These are phyloP conservation scores for Drosophila mimetica DNA, from an alignment of 2,888 invertebrate genomes.

Conservation along the genomic window DNA sequence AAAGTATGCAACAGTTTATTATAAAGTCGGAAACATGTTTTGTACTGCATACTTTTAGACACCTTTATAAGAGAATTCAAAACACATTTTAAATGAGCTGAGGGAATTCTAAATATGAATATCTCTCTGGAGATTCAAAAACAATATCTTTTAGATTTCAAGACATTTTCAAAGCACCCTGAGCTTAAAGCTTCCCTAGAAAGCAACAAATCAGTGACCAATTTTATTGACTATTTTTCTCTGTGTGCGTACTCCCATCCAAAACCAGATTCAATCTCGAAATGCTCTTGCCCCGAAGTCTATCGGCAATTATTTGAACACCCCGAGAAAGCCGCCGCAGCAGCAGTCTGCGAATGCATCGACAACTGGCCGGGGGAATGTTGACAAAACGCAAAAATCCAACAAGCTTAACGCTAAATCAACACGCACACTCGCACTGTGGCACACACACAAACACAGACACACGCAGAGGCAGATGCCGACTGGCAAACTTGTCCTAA, in stretches of 20 bases:
- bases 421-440: constrained; percentile 45
- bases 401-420: constrained; percentile 78
- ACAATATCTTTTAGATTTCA: too few species aligned
- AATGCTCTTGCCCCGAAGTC: constrained; percentile 47
- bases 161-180: neutral
- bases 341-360: constrained; percentile 61
- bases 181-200: neutral
- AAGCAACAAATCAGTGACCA: neutral
- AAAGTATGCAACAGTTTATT: too few species aligned
- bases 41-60: too few species aligned
- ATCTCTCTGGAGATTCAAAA: too few species aligned
- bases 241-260: constrained; percentile 30
- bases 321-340: constrained; percentile 41
- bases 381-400: constrained; percentile 78
- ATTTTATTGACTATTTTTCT: neutral
- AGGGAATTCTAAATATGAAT: too few species aligned
- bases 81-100: too few species aligned
- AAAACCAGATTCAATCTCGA: constrained; percentile 45
- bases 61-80: too few species aligned
- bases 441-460: constrained; percentile 4
- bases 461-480: constrained; percentile 17
- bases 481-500: constrained; percentile 63
- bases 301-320: constrained; percentile 61
- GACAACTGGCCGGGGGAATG: constrained; percentile 67
- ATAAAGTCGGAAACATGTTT: too few species aligned